A percentile compares a stretch with the other conserved stretches of the same genome.
phyloP scores from a whole-genome alignment of 2,113 vertebrate species.

The Burhinus bistriatus region DNA sequence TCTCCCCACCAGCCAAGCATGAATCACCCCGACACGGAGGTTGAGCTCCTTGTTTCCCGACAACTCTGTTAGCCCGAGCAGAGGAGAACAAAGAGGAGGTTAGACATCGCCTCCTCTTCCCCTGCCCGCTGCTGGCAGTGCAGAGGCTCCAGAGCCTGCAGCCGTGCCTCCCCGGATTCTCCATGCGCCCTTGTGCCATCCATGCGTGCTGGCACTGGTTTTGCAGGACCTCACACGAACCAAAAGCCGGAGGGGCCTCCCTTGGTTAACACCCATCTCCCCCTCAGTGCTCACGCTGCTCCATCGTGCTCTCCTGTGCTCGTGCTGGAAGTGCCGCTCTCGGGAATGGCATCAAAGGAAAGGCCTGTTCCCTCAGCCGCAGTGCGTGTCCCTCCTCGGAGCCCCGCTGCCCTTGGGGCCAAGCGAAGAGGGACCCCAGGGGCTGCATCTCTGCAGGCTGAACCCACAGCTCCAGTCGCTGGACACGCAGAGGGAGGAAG shows the following conservation, averaged over 20 bases:
- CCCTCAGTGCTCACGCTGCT: accelerated
- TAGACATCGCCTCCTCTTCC: neutral
- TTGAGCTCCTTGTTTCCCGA: neutral
- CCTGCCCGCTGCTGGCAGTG: neutral
- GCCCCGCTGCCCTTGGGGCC: too few species aligned
- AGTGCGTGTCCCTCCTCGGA: neutral
- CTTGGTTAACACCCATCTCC: neutral
- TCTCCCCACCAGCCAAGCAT: neutral
- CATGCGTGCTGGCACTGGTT: accelerated
- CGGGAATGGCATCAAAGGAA: neutral
- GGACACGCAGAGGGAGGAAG: neutral
- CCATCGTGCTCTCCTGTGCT: accelerated
- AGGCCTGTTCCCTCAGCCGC: neutral
- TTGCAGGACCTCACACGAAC: neutral
- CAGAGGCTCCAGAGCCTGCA: neutral
- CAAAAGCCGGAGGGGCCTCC: neutral
- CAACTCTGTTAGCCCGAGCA: neutral
- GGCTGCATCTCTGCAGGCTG: neutral
- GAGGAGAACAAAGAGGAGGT: neutral
- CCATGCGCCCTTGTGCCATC: accelerated
- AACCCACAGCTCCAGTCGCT: neutral
- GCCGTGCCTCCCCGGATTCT: neutral
- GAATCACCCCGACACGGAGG: neutral
- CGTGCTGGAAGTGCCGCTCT: accelerated
- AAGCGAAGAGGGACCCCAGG: neutral